These are phyloP conservation scores for Pantelozetes paolii DNA, from an alignment of 2,888 invertebrate genomes.

Conservation along the genomic window DNA sequence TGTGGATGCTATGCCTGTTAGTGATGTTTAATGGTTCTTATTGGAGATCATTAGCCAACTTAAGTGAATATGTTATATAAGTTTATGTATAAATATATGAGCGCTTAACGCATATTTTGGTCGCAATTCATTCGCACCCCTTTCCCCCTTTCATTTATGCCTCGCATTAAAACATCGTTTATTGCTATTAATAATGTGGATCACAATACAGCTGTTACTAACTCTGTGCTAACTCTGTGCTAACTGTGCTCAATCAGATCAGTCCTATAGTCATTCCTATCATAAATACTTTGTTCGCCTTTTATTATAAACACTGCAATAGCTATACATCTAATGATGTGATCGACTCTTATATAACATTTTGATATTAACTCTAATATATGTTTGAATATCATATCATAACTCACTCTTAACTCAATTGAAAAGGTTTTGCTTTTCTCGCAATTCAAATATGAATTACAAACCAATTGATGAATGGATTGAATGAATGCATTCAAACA, in stretches of 20 bases:
- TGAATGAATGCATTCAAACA: neutral
- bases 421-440: neutral
- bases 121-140: conserved; percentile 32
- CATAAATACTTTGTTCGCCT: conserved; percentile 31
- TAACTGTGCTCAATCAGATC: conserved; percentile 12
- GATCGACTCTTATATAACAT: conserved; percentile 4
- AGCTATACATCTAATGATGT: conserved; percentile 17
- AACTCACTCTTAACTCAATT: conserved; percentile 7
- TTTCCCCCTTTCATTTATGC: conserved; percentile 25
- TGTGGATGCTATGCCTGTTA: conserved; percentile 10
- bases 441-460: neutral
- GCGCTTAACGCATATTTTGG: conserved; percentile 31
- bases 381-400: conserved; percentile 20
- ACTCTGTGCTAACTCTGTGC: neutral
- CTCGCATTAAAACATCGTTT: conserved; percentile 30
- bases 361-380: conserved; percentile 18
- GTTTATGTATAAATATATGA: conserved; percentile 34
- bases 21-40: conserved; percentile 34
- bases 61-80: conserved; percentile 35
- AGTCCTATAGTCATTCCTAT: conserved; percentile 24
- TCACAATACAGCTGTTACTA: conserved; percentile 34
- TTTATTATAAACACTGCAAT: conserved; percentile 4
- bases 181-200: conserved; percentile 34
- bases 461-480: neutral
- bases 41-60: conserved; percentile 28